phyloP scores from a whole-genome alignment of 2,888 invertebrate genomes.

The Myopa testacea region DNA sequence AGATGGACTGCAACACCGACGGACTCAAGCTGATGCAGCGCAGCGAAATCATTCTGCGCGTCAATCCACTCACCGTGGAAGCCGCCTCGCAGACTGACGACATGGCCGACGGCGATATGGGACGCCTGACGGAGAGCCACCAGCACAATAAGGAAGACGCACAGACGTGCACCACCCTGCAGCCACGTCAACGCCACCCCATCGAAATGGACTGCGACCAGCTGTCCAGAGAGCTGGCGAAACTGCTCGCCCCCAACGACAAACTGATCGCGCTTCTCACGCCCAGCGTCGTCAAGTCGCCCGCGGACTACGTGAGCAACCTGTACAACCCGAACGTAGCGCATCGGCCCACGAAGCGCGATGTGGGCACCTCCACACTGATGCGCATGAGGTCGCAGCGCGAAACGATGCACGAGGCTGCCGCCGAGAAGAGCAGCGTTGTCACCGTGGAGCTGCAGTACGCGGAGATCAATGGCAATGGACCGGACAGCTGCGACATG shows the following conservation, averaged over 20 bases:
- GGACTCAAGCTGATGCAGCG: slow-evolving; percentile 73
- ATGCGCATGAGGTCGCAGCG: slow-evolving; percentile 56
- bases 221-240: slow-evolving; percentile 74
- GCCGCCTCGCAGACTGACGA: slow-evolving; percentile 73
- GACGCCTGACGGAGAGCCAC: slow-evolving; percentile 51
- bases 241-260: slow-evolving; percentile 73
- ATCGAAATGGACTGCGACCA: slow-evolving; percentile 86
- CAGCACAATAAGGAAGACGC: slow-evolving; percentile 55
- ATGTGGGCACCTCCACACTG: slow-evolving; percentile 67
- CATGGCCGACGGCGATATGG: slow-evolving; percentile 61
- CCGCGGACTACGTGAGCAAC: slow-evolving; percentile 65
- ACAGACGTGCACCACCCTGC: slow-evolving; percentile 61
- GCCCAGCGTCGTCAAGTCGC: slow-evolving; percentile 63
- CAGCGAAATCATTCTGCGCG: slow-evolving; percentile 74
- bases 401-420: slow-evolving; percentile 25
- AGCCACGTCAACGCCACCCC: slow-evolving; percentile 73
- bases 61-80: slow-evolving; percentile 74
- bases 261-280: slow-evolving; percentile 74
- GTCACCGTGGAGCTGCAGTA: slow-evolving; percentile 60
- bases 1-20: slow-evolving; percentile 58
- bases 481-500: slow-evolving; percentile 73
- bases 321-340: slow-evolving; percentile 67
- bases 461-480: slow-evolving; percentile 53
- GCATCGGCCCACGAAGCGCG: slow-evolving; percentile 64
- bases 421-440: slow-evolving; percentile 38